These are phyloP conservation scores for Tipula confusa DNA, from an alignment of 2,888 invertebrate genomes.

Conservation along the genomic window DNA sequence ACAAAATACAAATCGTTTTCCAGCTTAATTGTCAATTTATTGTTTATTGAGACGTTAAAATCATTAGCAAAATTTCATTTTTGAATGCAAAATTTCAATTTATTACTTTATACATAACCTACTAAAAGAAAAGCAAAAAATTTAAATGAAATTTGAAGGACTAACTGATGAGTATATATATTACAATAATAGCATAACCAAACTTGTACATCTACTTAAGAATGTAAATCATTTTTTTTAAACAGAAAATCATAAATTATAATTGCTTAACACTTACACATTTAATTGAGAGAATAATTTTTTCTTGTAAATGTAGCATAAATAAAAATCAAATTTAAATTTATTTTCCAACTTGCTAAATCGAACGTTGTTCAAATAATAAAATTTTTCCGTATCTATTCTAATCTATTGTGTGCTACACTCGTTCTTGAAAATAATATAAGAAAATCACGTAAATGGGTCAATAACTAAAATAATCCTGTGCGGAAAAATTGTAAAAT, in stretches of 20 bases:
- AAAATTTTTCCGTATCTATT: not conserved
- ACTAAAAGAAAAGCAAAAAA: not conserved
- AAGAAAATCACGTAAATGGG: constrained; percentile 12
- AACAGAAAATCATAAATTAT: not conserved
- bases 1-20: not conserved
- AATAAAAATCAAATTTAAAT: not conserved
- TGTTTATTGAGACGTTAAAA: not conserved
- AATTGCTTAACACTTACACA: not conserved
- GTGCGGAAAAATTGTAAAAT: not conserved
- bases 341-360: not conserved
- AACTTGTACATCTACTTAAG: not conserved
- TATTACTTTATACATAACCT: not conserved
- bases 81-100: constrained; percentile 13
- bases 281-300: not conserved
- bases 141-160: not conserved
- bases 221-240: not conserved
- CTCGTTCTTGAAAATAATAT: not conserved
- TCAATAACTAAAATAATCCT: constrained; percentile 3
- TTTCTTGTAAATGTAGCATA: not conserved
- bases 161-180: not conserved
- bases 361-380: constrained; percentile 9
- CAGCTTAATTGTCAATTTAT: not conserved
- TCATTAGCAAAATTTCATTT: not conserved
- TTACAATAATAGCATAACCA: not conserved
- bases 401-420: not conserved